Conservation (phyloP, 1,140 invertebrate genomes). For the Saccostrea cuccullata region DNA sequence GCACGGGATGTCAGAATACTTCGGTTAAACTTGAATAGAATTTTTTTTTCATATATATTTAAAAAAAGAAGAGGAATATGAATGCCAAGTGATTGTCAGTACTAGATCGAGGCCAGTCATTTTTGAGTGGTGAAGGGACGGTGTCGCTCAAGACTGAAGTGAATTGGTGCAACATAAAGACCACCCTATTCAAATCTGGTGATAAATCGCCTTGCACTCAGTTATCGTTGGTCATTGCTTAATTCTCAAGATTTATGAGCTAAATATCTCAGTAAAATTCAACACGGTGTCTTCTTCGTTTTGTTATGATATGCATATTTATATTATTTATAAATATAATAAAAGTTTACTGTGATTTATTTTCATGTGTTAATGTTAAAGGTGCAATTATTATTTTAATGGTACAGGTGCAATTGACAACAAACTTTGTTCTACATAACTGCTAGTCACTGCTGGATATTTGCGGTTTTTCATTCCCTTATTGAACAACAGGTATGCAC, state of each 20-base stretch:
- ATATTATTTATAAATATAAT: not conserved
- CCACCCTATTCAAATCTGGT: not conserved
- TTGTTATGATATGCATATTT: not conserved
- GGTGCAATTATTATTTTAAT: not conserved
- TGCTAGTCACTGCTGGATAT: not conserved
- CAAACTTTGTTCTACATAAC: too few species aligned
- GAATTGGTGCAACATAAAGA: not conserved
- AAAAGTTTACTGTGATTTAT: not conserved
- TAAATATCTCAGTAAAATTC: not conserved
- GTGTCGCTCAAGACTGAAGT: not conserved
- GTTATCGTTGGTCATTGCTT: conserved; percentile 6
- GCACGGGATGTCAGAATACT: too few species aligned
- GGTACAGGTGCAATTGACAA: too few species aligned
- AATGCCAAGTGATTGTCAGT: not conserved
- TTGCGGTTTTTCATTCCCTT: not conserved
- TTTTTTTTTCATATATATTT: too few species aligned
- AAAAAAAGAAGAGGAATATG: not conserved
- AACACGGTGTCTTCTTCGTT: not conserved
- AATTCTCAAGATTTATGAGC: not conserved
- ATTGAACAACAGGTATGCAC: not conserved
- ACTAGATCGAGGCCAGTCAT: not conserved
- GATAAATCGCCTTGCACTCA: not conserved
- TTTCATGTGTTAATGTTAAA: not conserved
- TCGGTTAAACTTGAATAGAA: too few species aligned
- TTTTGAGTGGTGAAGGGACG: not conserved